Conservation (phyloP, 2,797 vertebrate species). For the Falco columbarius region DNA sequence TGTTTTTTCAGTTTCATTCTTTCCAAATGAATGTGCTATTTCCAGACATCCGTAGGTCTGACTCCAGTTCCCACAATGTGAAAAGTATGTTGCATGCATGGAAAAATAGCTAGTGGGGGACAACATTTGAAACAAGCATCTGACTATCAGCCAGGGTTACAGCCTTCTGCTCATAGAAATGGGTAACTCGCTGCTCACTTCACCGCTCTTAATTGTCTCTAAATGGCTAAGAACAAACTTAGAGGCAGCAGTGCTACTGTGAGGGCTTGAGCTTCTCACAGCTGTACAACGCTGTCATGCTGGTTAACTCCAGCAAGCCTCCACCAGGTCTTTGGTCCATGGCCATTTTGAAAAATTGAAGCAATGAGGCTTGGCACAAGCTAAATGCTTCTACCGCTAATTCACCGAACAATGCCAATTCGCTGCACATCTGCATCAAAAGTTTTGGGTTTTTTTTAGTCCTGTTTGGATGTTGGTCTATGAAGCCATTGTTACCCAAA, state of each 20-base stretch:
- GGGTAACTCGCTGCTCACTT: background rate
- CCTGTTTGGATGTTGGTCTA: background rate
- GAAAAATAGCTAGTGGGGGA: background rate
- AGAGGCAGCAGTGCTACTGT: background rate
- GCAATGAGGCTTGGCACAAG: background rate
- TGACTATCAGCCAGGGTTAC: background rate
- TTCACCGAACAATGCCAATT: background rate
- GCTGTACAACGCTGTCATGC: background rate
- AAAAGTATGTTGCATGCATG: background rate
- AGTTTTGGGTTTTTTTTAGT: background rate
- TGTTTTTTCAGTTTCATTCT: background rate
- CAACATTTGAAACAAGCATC: background rate
- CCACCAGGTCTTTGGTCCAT: background rate
- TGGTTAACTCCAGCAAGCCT: background rate
- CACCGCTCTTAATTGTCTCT: background rate
- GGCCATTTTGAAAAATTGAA: background rate
- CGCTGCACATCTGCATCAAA: background rate
- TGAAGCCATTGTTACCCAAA: background rate
- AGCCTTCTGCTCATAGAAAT: background rate
- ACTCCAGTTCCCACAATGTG: background rate
- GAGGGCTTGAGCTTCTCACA: background rate
- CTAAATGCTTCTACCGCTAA: background rate
- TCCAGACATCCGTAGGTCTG: background rate
- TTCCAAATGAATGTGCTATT: background rate
- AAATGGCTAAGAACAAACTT: background rate